Percentiles rank a stretch among this genome's conserved stretches.
Evolutionary conservation across 2,888 invertebrate genomes (phyloP).

Genomic region (Chelonus formosanus): DNA sequence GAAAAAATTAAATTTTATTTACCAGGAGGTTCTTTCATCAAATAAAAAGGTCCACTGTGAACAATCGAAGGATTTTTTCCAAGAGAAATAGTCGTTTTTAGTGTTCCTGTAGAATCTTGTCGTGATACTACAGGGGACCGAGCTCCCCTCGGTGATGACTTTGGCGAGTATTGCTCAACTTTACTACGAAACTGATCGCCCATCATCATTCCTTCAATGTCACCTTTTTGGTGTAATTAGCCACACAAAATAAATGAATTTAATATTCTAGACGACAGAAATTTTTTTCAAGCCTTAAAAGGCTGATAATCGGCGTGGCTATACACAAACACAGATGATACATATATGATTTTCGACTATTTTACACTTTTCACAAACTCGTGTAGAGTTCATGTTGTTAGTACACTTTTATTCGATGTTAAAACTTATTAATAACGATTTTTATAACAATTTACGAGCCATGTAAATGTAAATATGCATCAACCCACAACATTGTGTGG

Average conservation of each 20-base stretch:
- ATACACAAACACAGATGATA: too few relatives aligned
- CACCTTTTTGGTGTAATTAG: slow-evolving; percentile 28
- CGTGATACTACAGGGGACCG: slow-evolving; percentile 95
- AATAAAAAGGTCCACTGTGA: slow-evolving; percentile 97
- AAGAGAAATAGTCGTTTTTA: slow-evolving; percentile 96
- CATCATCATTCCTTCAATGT: slow-evolving; percentile 80
- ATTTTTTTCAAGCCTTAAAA: too few relatives aligned
- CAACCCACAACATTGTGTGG: slow-evolving; percentile 10
- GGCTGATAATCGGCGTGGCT: too few relatives aligned
- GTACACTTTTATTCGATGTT: too few relatives aligned
- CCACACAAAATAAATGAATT: too few relatives aligned
- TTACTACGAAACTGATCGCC: slow-evolving; percentile 87
- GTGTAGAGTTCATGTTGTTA: not conserved
- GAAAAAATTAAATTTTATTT: slow-evolving; percentile 45
- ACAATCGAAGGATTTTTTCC: slow-evolving; percentile 97
- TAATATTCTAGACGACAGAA: too few relatives aligned
- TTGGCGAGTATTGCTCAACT: slow-evolving; percentile 94
- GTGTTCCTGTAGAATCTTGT: slow-evolving; percentile 95
- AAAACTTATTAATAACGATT: too few relatives aligned
- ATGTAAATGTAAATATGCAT: slow-evolving; percentile 6
- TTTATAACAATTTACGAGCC: not conserved
- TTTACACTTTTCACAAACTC: not conserved
- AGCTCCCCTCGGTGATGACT: slow-evolving; percentile 92
- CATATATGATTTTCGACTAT: too few relatives aligned
- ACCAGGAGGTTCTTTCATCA: slow-evolving; percentile 97